These are phyloP conservation scores for Cossypha polioptera DNA, from an alignment of 2,797 vertebrate species.

Conservation along the genomic window DNA sequence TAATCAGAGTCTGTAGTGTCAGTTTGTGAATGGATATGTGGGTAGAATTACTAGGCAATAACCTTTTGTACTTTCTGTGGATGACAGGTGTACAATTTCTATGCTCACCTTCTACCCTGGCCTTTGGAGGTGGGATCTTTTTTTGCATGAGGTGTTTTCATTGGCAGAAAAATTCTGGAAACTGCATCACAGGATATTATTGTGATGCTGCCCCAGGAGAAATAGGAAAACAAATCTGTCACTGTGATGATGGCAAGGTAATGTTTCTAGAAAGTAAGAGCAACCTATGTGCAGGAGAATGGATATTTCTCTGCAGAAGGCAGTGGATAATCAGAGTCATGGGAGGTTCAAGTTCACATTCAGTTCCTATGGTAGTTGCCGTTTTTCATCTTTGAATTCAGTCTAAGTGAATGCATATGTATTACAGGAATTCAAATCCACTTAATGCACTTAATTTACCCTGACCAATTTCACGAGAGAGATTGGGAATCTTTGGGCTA, in stretches of 20 bases:
- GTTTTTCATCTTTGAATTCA: constrained; percentile 11
- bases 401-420: neutral
- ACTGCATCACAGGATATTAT: neutral
- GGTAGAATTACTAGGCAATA: neutral
- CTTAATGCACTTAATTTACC: neutral
- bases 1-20: neutral
- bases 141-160: neutral
- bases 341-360: neutral
- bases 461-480: neutral
- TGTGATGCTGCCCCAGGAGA: neutral
- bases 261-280: neutral
- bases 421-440: neutral
- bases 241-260: neutral
- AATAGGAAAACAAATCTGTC: neutral
- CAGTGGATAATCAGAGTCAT: neutral
- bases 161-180: neutral
- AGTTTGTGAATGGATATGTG: neutral
- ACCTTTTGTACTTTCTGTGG: neutral
- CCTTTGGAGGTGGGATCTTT: neutral
- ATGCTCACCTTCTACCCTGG: neutral
- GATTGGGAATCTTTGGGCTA: neutral
- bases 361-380: neutral
- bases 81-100: neutral
- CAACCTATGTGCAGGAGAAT: neutral
- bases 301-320: neutral